Conservation (phyloP, 2,888 invertebrate species). For the Matsumyia berberina region DNA sequence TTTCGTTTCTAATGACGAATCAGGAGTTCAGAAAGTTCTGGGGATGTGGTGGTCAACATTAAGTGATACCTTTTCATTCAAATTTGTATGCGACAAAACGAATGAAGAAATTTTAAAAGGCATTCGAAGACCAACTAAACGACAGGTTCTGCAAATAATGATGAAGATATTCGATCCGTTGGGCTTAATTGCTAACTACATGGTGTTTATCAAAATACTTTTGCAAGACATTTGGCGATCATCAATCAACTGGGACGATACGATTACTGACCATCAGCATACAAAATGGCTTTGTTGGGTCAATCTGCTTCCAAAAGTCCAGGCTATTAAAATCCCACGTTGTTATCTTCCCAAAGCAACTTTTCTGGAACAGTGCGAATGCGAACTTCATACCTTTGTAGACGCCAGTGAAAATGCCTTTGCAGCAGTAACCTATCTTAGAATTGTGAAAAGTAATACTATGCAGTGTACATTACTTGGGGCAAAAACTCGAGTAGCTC, state of each 20-base stretch:
- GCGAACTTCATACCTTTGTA: constrained; percentile 57
- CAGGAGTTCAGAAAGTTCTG: background rate
- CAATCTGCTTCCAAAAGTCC: background rate
- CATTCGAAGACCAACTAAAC: constrained; percentile 39
- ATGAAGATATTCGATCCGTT: constrained; percentile 46
- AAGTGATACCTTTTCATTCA: no score
- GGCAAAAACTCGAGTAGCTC: constrained; percentile 37
- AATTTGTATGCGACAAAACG: no score
- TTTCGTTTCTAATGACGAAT: background rate
- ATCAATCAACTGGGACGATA: constrained; percentile 12
- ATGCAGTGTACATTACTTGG: constrained; percentile 4
- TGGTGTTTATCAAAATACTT: constrained; percentile 16
- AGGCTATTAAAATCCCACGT: background rate
- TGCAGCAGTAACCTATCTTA: constrained; percentile 39
- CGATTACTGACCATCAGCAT: background rate
- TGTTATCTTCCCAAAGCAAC: constrained; percentile 4
- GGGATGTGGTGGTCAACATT: background rate
- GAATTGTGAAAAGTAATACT: background rate
- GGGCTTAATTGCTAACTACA: constrained; percentile 22
- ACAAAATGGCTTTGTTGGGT: constrained; percentile 12
- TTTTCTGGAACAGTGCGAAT: background rate
- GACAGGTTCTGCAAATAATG: constrained; percentile 8
- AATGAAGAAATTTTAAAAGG: no score
- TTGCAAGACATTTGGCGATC: constrained; percentile 19
- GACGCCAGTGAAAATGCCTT: constrained; percentile 73